phyloP scores from a whole-genome alignment of 2,113 vertebrate species.

The Gallinago jamesoni region DNA sequence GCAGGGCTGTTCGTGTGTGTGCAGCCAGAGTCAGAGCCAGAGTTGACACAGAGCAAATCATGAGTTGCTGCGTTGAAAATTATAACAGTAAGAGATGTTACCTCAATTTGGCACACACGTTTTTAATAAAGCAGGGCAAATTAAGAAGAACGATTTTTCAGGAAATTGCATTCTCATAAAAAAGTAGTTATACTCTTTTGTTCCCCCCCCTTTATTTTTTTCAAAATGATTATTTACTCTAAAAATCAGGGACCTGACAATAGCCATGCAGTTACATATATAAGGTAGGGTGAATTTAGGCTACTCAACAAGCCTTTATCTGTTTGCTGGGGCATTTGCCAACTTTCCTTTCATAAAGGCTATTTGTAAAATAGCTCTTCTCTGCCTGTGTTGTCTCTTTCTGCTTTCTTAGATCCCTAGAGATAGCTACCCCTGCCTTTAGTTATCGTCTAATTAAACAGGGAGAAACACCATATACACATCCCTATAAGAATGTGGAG shows the following conservation, averaged over 20 bases:
- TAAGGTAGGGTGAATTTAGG: neutral
- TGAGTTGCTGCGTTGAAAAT: neutral
- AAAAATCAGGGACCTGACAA: neutral
- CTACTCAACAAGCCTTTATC: neutral
- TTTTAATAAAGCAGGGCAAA: neutral
- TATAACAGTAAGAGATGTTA: neutral
- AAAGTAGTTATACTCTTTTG: neutral
- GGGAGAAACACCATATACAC: accelerated
- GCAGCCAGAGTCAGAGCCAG: neutral
- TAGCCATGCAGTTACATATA: neutral
- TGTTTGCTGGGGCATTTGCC: neutral
- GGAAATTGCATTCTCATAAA: neutral
- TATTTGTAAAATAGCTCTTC: neutral
- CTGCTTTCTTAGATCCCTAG: neutral
- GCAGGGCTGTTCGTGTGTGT: accelerated
- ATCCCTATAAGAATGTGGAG: neutral
- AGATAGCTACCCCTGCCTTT: neutral
- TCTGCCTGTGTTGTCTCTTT: neutral
- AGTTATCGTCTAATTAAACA: neutral
- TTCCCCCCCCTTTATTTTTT: neutral
- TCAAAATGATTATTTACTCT: neutral
- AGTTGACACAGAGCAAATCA: neutral
- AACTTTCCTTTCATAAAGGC: neutral
- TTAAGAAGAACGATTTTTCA: neutral
- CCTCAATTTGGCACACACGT: neutral